A percentile compares a stretch with the other conserved stretches of the same genome.
Conservation (phyloP, 1,140 invertebrate species). For the Danaus plexippus region DNA sequence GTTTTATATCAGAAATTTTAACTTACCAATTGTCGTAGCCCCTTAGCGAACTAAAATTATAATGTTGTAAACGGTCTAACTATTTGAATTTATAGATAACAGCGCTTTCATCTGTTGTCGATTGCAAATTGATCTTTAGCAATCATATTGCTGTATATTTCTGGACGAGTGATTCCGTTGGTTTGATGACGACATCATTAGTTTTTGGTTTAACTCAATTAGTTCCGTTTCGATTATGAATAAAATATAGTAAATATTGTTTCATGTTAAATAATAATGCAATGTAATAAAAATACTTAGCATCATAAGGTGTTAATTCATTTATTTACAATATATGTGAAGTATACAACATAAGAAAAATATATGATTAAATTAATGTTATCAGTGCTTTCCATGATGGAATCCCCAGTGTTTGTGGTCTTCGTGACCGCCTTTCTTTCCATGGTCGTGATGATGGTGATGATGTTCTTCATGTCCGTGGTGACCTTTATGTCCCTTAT, state of each 20-base stretch:
- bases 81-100: conserved; percentile 64
- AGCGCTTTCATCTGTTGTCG: conserved; percentile 55
- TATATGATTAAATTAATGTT: conserved; percentile 31
- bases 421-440: conserved; percentile 78
- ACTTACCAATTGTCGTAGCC: conserved; percentile 36
- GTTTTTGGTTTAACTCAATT: conserved; percentile 47
- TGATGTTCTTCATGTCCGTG: conserved; percentile 78
- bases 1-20: conserved; percentile 19
- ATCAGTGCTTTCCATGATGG: conserved; percentile 65
- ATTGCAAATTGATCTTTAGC: conserved; percentile 60
- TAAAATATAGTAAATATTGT: conserved; percentile 4
- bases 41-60: conserved; percentile 28
- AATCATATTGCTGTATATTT: conserved; percentile 62
- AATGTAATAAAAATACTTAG: no score
- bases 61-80: conserved; percentile 51
- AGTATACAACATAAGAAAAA: conserved; percentile 40
- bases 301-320: background rate
- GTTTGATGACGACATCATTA: conserved; percentile 49
- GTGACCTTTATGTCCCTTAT: conserved; percentile 78
- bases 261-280: conserved; percentile 1
- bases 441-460: conserved; percentile 76
- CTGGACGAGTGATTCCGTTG: conserved; percentile 57
- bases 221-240: conserved; percentile 46
- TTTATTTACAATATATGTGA: conserved; percentile 44
- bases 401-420: conserved; percentile 79